Evolutionary conservation across 2,797 vertebrate species (phyloP).

Genomic region (Eulemur albifrons): DNA sequence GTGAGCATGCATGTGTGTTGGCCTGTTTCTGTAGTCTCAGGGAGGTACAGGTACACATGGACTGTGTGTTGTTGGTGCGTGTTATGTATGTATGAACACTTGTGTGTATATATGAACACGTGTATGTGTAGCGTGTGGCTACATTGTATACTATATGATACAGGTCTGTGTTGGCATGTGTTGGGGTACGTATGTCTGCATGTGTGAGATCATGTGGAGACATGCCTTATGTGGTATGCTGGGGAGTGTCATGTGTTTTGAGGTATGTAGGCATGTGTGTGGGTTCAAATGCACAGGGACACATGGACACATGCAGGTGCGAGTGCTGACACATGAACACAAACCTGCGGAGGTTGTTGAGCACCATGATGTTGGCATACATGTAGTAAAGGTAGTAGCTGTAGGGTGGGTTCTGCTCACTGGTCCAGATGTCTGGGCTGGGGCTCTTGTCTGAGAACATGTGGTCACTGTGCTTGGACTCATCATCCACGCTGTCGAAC

Average conservation of each 20-base stretch:
- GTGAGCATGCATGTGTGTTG: fast-evolving
- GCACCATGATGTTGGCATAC: slow-evolving; percentile 98
- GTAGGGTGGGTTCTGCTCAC: slow-evolving; percentile 95
- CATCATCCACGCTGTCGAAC: slow-evolving; percentile 98
- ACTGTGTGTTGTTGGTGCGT: background rate
- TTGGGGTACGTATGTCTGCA: fast-evolving
- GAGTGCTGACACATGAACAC: background rate
- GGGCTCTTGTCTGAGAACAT: slow-evolving; percentile 97
- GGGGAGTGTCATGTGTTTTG: background rate
- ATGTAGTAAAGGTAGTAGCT: slow-evolving; percentile 98
- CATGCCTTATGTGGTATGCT: fast-evolving
- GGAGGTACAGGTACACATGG: background rate
- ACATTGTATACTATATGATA: fast-evolving
- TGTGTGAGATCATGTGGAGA: background rate
- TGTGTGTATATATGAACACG: background rate
- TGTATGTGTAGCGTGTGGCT: background rate
- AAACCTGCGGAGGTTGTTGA: slow-evolving; percentile 95
- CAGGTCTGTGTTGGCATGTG: too few species aligned
- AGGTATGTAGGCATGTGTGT: background rate
- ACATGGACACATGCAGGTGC: background rate
- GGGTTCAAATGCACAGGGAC: background rate
- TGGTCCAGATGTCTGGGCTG: slow-evolving; percentile 93
- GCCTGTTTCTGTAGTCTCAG: background rate
- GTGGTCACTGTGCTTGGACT: slow-evolving; percentile 97
- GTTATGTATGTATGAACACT: background rate